Base-by-base conservation (phyloP, 2,797 vertebrate genomes). In the Spizella passerina region DNA sequence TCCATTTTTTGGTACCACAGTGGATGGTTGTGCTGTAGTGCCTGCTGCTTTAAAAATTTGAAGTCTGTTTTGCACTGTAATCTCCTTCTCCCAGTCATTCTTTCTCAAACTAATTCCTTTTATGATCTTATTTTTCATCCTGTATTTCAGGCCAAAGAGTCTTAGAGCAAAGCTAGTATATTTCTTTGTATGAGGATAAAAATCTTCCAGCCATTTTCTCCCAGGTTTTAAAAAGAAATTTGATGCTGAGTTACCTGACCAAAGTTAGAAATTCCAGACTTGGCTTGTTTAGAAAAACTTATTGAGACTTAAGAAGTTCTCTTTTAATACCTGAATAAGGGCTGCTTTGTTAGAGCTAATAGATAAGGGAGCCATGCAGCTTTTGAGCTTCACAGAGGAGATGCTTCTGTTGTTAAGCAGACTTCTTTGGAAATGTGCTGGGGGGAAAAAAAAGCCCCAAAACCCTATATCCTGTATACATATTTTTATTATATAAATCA, bases 221-320 rank as follows among this genome's bases (percentile, higher is more conserved):
- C 15, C 19, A 41, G 39, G 21, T 89, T 85, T 84, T 87, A 86
- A 10, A 64, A 72, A 79, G 73, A 86, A 86, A 79, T 80, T 53
- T 60, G 66, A 90, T 93, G 46, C 73, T 77, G 59, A 63, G 70
- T 49, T 84, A 79, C 66, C 53, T 82, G 38, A 82, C 49, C 43
- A 66, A 90, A 82, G 86, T 41, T 30, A 71, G 41, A 77, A 68
- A 77, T 64, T 81, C n/a, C 41, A 82, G 44, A 32, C 24, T 82
- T 93, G 34, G 18, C 36, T 84, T 87, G 49, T 80, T 92, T 69
- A 83, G 72, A 89, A 85, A 75, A 93, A 57, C 43, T 34, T 50
- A 32, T 3, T 89, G 57, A 78, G 57, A 38, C 16, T 57, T 66
- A 50, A 73, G 36, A 79, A 80, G 26, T 60, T 75, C 30, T 91